A percentile compares a stretch with the other conserved stretches of the same genome.
Evolutionary conservation across 2,888 invertebrate genomes (phyloP).

Genomic region (Tenthredo livida): DNA sequence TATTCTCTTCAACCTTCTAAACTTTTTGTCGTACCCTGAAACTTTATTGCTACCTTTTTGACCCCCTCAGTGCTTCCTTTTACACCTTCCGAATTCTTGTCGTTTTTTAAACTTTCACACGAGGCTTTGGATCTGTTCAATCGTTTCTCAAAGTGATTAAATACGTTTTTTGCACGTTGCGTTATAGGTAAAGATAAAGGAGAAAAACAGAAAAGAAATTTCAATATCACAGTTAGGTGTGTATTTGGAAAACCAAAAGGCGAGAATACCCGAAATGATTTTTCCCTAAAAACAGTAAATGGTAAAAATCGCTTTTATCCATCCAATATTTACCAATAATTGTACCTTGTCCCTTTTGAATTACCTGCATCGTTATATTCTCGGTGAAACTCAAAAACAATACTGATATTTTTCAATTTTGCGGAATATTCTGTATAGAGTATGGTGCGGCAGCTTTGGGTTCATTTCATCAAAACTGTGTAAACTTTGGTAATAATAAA

Average conservation of each 20-base stretch:
- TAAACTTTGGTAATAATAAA: not conserved
- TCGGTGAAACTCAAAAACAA: not conserved
- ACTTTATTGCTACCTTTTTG: not conserved
- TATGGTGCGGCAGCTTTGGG: not conserved
- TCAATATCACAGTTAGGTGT: not conserved
- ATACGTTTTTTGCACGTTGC: not conserved
- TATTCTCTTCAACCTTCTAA: not conserved
- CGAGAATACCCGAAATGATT: not conserved
- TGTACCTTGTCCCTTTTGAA: not conserved
- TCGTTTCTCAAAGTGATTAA: not conserved
- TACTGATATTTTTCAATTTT: not conserved
- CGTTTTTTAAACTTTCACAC: not conserved
- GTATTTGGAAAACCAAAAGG: not conserved
- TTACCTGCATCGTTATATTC: not conserved
- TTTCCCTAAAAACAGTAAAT: not conserved
- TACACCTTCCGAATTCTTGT: not conserved
- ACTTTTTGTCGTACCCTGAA: not conserved
- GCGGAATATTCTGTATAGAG: not conserved
- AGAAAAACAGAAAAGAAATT: not conserved
- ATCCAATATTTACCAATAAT: not conserved
- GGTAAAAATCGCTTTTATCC: not conserved
- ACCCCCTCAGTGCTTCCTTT: not conserved
- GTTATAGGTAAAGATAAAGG: not conserved
- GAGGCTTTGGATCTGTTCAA: not conserved
- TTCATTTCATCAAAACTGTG: not conserved